Percentiles rank a stretch among this genome's conserved stretches.
These are phyloP conservation scores for Paraescarpia echinospica DNA, from an alignment of 1,140 invertebrate genomes.

Conservation along the genomic window DNA sequence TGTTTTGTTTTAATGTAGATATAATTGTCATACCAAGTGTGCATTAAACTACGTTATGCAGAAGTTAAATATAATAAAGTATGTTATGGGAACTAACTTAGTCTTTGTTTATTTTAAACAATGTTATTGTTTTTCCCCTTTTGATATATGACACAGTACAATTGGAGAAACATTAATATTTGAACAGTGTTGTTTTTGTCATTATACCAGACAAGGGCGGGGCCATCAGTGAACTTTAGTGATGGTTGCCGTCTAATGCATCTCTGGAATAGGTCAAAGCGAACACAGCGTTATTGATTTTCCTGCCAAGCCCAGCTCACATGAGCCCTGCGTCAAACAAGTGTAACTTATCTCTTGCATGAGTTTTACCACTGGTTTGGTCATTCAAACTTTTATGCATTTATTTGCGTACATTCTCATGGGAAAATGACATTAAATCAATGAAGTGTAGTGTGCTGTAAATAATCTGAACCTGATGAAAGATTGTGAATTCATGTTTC, in stretches of 20 bases:
- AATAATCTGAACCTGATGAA: not conserved
- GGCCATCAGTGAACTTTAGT: not conserved
- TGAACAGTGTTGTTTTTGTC: not conserved
- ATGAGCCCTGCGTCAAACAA: not conserved
- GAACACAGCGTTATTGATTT: conserved; percentile 1
- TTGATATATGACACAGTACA: not conserved
- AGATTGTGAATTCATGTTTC: not conserved
- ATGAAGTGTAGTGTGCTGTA: not conserved
- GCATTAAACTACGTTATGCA: not conserved
- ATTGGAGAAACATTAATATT: not conserved
- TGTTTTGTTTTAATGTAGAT: not conserved
- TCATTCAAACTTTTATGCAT: not conserved
- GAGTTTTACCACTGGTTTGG: not conserved
- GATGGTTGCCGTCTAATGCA: not conserved
- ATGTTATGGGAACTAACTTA: not conserved
- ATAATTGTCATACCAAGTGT: not conserved
- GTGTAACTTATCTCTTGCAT: not conserved
- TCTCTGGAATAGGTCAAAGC: conserved; percentile 4
- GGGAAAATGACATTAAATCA: not conserved
- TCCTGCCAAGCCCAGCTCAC: not conserved
- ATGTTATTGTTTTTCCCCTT: not conserved
- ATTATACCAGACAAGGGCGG: not conserved
- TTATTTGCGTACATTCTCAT: not conserved
- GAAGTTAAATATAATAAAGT: not conserved
- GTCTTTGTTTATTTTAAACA: not conserved